phyloP scores from a whole-genome alignment of 1,140 invertebrate species.

The Chironomus tepperi region DNA sequence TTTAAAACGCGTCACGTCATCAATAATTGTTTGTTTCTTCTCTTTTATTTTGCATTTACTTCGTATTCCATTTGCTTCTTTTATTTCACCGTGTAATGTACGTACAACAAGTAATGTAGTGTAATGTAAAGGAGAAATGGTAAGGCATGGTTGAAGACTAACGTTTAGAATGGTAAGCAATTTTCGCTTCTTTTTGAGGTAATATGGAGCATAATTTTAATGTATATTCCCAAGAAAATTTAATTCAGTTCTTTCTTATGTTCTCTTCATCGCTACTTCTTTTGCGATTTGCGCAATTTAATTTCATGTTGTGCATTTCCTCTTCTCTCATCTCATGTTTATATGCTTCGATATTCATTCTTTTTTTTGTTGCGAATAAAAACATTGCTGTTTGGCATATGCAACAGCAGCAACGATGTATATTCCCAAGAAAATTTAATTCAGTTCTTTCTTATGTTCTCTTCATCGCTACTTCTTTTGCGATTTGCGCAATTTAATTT shows the following conservation, averaged over 20 bases:
- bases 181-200: no score
- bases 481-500: slow-evolving; percentile 17
- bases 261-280: neutral
- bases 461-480: neutral
- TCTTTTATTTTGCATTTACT: neutral
- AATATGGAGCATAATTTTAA: neutral
- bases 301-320: slow-evolving; percentile 23
- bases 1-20: slow-evolving; percentile 19
- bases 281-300: slow-evolving; percentile 14
- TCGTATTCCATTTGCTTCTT: no score
- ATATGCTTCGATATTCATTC: neutral
- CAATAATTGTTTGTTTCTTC: slow-evolving; percentile 21
- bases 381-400: neutral
- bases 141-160: no score
- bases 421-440: slow-evolving; percentile 7
- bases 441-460: neutral
- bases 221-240: slow-evolving; percentile 19
- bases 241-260: neutral
- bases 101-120: no score
- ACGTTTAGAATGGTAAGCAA: no score
- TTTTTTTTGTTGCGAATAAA: neutral
- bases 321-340: neutral
- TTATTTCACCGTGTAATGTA: no score
- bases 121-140: no score
- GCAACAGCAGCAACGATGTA: neutral